Evolutionary conservation across 2,113 vertebrate genomes (phyloP).

Genomic region (Galbula dea): DNA sequence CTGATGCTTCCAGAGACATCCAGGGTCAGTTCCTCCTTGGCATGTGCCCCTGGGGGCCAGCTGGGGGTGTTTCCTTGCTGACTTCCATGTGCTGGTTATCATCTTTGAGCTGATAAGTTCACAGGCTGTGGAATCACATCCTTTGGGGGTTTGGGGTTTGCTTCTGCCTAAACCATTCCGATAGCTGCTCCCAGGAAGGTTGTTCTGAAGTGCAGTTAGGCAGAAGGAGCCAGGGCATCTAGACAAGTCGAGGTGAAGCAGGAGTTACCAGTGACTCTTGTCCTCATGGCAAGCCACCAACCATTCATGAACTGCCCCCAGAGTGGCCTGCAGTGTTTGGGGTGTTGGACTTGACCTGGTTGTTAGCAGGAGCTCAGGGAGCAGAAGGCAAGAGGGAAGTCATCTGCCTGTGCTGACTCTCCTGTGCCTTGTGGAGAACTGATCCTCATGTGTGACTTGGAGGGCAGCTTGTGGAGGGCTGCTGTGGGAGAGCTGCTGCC

Average conservation of each 20-base stretch:
- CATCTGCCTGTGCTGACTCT: background rate
- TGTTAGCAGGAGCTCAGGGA: background rate
- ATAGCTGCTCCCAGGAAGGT: background rate
- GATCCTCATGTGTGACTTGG: accelerated
- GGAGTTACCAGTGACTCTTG: background rate
- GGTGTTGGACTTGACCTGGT: background rate
- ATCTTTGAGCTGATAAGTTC: accelerated
- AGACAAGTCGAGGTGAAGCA: background rate
- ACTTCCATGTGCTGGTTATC: background rate
- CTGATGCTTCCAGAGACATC: background rate
- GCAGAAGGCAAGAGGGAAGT: background rate
- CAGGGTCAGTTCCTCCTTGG: conserved; percentile 14
- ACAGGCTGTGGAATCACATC: background rate
- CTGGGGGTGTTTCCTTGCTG: background rate
- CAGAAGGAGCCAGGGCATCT: background rate
- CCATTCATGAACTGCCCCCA: accelerated
- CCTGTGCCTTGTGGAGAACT: background rate
- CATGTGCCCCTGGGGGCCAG: background rate
- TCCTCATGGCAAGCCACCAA: background rate
- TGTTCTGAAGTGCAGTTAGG: background rate
- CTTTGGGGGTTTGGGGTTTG: too few species aligned
- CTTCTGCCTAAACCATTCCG: background rate
- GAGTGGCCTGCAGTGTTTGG: background rate
- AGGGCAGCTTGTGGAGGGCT: background rate
- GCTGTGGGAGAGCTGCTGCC: too few species aligned